phyloP scores from a whole-genome alignment of 2,888 invertebrate species.

The Drosophila kambysellisi region DNA sequence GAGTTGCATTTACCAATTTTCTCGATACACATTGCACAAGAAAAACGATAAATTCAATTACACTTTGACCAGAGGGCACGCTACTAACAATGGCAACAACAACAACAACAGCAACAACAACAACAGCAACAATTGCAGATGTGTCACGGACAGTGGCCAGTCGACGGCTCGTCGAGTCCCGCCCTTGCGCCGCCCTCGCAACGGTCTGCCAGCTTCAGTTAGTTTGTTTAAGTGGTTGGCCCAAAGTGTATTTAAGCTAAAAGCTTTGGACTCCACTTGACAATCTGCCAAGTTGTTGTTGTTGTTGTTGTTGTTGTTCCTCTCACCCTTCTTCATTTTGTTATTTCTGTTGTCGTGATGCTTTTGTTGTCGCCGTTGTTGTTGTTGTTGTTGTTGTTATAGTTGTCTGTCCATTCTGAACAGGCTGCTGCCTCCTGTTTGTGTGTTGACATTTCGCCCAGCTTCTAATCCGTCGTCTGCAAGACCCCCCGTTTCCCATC shows the following conservation, averaged over 20 bases:
- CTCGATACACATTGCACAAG: conserved; percentile 66
- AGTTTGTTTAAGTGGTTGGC: conserved; percentile 74
- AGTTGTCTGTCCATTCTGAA: conserved; percentile 18
- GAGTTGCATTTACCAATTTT: conserved; percentile 60
- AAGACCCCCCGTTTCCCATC: neutral
- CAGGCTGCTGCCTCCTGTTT: conserved; percentile 18
- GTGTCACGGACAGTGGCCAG: conserved; percentile 52
- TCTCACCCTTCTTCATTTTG: conserved; percentile 8
- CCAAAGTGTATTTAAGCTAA: conserved; percentile 81
- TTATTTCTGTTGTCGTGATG: conserved; percentile 20
- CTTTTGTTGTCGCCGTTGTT: conserved; percentile 9
- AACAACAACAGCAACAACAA: conserved; percentile 13
- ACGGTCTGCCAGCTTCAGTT: conserved; percentile 44
- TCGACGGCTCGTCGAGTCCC: neutral
- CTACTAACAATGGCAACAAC: conserved; percentile 15
- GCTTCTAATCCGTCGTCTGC: conserved; percentile 51
- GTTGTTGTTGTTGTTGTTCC: conserved; percentile 20
- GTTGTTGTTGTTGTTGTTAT: conserved; percentile 35
- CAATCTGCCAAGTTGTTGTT: conserved; percentile 67
- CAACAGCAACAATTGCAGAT: conserved; percentile 45
- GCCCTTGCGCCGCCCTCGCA: neutral
- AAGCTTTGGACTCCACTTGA: conserved; percentile 75
- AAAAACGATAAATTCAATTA: conserved; percentile 75
- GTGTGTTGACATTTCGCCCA: conserved; percentile 56
- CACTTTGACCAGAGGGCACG: conserved; percentile 44